These are phyloP conservation scores for Brotula barbata DNA, from an alignment of 2,797 vertebrate species.

Conservation along the genomic window DNA sequence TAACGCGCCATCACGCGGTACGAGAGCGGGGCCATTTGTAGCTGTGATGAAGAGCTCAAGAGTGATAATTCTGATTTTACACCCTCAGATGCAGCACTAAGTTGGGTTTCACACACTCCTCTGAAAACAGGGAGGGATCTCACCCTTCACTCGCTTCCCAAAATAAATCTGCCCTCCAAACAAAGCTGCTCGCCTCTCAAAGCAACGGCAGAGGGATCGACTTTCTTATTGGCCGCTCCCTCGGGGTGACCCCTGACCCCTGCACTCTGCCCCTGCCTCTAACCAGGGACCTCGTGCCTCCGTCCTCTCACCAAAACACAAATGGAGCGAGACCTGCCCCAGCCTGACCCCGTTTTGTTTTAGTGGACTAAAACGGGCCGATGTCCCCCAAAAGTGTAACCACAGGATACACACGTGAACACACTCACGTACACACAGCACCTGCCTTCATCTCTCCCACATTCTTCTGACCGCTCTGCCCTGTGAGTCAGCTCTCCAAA, in stretches of 20 bases:
- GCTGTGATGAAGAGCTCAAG: too few species aligned
- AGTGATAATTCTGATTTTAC: too few species aligned
- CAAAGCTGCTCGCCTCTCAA: slow-evolving; percentile 47
- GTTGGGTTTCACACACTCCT: too few species aligned
- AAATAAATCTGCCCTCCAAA: slow-evolving; percentile 58
- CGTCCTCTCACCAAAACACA: slow-evolving; percentile 30
- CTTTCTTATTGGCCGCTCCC: slow-evolving; percentile 26
- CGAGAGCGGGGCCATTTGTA: not conserved
- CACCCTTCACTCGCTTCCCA: slow-evolving; percentile 15
- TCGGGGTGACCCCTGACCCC: slow-evolving; percentile 37
- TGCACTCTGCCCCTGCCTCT: slow-evolving; percentile 23
- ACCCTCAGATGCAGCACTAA: too few species aligned
- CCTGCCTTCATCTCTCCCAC: slow-evolving; percentile 1
- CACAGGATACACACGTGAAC: not conserved
- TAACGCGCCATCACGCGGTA: slow-evolving; percentile 27
- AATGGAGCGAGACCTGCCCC: not conserved
- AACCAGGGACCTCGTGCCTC: slow-evolving; percentile 8
- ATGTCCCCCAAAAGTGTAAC: not conserved
- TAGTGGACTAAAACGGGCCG: not conserved
- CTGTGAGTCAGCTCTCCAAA: slow-evolving; percentile 9
- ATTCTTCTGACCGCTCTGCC: not conserved
- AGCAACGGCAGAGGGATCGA: slow-evolving; percentile 21
- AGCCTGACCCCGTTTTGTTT: not conserved
- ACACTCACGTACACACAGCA: slow-evolving; percentile 1
- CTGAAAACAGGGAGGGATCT: too few species aligned